phyloP scores from a whole-genome alignment of 2,888 invertebrate species.

The Athalia circularis region DNA sequence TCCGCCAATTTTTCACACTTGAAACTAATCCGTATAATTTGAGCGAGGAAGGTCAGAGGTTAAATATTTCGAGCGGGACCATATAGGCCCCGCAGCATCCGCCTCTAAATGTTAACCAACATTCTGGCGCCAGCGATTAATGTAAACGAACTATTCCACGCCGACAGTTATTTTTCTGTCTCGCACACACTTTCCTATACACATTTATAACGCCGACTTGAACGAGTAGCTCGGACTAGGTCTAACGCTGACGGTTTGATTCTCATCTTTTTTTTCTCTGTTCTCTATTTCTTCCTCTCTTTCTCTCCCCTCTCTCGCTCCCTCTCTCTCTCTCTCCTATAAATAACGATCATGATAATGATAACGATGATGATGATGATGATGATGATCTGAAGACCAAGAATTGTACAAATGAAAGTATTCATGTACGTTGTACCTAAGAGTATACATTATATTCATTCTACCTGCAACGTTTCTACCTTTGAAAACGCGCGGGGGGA shows the following conservation, averaged over 20 bases:
- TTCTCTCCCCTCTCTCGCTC: neutral
- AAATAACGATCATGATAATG: too few relatives aligned
- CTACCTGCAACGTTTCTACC: neutral
- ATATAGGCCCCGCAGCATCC: neutral
- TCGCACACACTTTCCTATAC: conserved; percentile 12
- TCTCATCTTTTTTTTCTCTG: too few relatives aligned
- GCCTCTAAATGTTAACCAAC: conserved; percentile 16
- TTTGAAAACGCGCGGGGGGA: neutral
- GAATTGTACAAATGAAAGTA: conserved; percentile 24
- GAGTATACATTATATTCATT: neutral
- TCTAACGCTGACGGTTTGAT: too few relatives aligned
- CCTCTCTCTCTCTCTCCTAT: neutral
- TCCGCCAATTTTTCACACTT: conserved; percentile 7
- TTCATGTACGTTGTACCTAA: neutral
- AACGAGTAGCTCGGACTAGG: too few relatives aligned
- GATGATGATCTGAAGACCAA: neutral
- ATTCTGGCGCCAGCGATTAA: conserved; percentile 41
- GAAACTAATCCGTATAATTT: conserved; percentile 7
- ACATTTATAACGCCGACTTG: too few relatives aligned
- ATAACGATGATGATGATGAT: too few relatives aligned
- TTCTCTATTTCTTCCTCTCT: neutral
- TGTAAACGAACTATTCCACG: conserved; percentile 35
- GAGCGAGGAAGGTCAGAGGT: conserved; percentile 13
- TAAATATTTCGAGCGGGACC: conserved; percentile 12
- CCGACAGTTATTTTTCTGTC: conserved; percentile 38